Percentiles rank a stretch among this genome's conserved stretches.
Conservation (phyloP, 2,113 vertebrate species). For the Leucopsar rothschildi region DNA sequence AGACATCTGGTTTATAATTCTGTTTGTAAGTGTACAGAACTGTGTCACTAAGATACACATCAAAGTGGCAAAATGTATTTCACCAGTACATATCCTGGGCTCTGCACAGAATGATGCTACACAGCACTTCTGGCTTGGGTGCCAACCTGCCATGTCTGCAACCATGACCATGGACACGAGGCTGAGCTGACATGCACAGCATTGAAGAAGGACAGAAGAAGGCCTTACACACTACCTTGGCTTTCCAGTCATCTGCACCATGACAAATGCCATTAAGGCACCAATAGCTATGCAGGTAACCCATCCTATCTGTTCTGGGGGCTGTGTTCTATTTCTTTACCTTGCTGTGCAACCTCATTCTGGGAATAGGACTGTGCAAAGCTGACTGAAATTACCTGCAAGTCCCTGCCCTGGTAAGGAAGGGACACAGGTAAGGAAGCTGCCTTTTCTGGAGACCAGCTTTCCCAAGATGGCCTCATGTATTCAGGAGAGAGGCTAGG, state of each 20-base stretch:
- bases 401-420: not conserved
- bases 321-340: not conserved
- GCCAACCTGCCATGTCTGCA: not conserved
- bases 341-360: not conserved
- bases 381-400: not conserved
- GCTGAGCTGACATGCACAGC: not conserved
- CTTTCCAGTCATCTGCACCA: not conserved
- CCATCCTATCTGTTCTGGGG: not conserved
- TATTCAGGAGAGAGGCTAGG: not conserved
- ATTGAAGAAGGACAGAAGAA: not conserved
- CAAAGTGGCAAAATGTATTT: not conserved
- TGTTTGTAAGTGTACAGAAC: not conserved
- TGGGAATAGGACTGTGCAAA: not conserved
- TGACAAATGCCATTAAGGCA: not conserved
- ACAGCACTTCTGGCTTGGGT: not conserved
- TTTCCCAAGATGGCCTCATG: not conserved
- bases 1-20: not conserved
- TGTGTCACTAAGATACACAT: not conserved
- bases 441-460: not conserved
- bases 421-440: not conserved
- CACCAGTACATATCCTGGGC: not conserved
- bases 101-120: not conserved
- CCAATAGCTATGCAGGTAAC: not conserved
- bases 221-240: not conserved
- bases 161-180: accelerated